Evolutionary conservation across 2,113 vertebrate genomes (phyloP).

Genomic region (Petaurus breviceps): DNA sequence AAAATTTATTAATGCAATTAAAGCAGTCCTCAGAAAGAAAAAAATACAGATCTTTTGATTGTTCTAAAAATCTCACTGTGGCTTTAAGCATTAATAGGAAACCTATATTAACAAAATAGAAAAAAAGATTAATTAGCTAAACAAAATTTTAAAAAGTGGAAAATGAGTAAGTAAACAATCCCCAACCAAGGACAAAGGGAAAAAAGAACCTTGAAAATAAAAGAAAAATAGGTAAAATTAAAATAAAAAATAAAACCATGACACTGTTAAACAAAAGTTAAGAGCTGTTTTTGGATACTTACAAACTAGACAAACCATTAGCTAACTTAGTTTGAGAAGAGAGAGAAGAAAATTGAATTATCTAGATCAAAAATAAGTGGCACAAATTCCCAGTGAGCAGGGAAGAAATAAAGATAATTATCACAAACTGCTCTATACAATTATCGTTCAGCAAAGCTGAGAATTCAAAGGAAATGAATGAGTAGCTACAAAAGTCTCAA

Average conservation of each 20-base stretch:
- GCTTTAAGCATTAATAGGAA: background rate
- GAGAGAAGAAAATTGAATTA: background rate
- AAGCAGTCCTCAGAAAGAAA: background rate
- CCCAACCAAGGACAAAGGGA: background rate
- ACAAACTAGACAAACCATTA: background rate
- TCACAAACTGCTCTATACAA: background rate
- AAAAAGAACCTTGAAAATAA: background rate
- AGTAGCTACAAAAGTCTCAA: background rate
- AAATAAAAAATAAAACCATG: background rate
- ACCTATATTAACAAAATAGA: background rate
- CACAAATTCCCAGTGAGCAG: background rate
- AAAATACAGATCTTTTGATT: background rate
- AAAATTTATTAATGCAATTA: background rate
- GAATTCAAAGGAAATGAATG: background rate
- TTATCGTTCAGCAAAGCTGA: background rate
- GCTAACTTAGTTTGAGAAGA: background rate
- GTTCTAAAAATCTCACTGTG: background rate
- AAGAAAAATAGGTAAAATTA: background rate
- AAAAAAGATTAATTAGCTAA: background rate
- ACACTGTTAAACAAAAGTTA: background rate
- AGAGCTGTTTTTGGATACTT: background rate
- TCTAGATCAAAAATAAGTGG: background rate
- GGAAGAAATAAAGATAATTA: background rate
- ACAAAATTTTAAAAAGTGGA: background rate
- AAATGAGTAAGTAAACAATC: background rate